Base-by-base conservation (phyloP, 2,113 vertebrate species). In the Manacus vitellinus region DNA sequence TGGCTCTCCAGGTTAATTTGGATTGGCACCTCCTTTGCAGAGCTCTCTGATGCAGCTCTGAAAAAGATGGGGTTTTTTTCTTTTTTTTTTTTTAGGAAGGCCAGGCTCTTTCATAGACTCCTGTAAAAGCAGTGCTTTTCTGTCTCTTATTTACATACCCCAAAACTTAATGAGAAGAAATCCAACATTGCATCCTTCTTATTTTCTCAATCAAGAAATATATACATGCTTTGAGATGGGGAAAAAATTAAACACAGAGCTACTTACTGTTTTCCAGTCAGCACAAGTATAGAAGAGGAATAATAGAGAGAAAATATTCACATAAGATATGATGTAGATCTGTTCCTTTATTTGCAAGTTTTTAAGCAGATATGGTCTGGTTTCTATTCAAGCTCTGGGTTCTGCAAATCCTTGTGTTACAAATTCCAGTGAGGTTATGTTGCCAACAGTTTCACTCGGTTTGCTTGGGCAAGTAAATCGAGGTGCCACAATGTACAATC, bases 1-100 rank as follows among this genome's bases (percentile, higher is more conserved):
- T 30, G n/a, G 73, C 73, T 52, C 5, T 88, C 9, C 54, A 87
- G 89, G 95, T 97, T 94, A 92, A 96, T 95, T 73, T 89, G 75
- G 85, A 76, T 80, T 92, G 91, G 93, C 59, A 54, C 10, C 12
- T 79, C 15, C n/a, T 68, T 73, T 56, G 18, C 72, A 21, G 70
- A 63, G 74, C 37, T 52, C 39, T 19, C 15, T 80, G 73, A 63
- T 14, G 27, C 43, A 85, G 70, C 59, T 59, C 46, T 35, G 52
- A 58, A 94, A 70, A 75, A 30, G 8, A 67, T 5, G 23, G 51
- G 23, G 19, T 66, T 39, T 54, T 77, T 33, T 61, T 24, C 33
- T 35, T 6, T 33, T n/a, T 31, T 63, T 46, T 35, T 23, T 13
- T 21, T 20, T 28, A 30, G 14, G 18, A 47, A 68, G 46, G 10